These are phyloP conservation scores for Dryococelus australis DNA, from an alignment of 2,888 invertebrate genomes.

Conservation along the genomic window DNA sequence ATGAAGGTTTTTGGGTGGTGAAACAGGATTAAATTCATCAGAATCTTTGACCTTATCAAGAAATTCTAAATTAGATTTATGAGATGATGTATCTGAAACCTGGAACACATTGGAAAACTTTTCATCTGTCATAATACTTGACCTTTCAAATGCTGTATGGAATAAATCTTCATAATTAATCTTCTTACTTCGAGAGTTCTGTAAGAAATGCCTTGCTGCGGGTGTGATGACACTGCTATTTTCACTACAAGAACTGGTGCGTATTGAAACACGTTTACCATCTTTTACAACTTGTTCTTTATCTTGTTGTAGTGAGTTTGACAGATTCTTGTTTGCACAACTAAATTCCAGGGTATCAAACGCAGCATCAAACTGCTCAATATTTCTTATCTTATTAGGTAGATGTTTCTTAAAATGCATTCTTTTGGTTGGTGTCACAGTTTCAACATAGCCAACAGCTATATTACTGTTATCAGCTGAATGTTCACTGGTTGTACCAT, in stretches of 20 bases:
- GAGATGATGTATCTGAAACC: not conserved
- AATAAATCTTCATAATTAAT: not conserved
- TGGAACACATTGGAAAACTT: not conserved
- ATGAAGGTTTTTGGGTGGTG: too few relatives aligned
- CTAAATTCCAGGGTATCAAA: not conserved
- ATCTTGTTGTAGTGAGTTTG: not conserved
- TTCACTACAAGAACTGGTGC: not conserved
- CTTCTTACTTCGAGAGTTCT: not conserved
- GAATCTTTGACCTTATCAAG: too few relatives aligned
- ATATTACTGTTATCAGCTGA: too few relatives aligned
- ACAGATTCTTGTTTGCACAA: not conserved
- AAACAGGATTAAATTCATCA: too few relatives aligned
- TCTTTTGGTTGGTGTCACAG: too few relatives aligned
- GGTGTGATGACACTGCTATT: not conserved
- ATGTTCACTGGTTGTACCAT: too few relatives aligned
- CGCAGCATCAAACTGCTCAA: not conserved
- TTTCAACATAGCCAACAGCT: too few relatives aligned
- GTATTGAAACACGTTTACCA: not conserved
- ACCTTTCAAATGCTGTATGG: not conserved
- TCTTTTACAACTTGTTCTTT: too few relatives aligned
- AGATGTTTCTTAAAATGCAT: not conserved
- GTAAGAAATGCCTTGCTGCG: not conserved
- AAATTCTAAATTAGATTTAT: not conserved
- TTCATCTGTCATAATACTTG: not conserved
- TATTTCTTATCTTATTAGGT: not conserved